Evolutionary conservation across 2,113 vertebrate genomes (phyloP).

Genomic region (Thermophis baileyi): DNA sequence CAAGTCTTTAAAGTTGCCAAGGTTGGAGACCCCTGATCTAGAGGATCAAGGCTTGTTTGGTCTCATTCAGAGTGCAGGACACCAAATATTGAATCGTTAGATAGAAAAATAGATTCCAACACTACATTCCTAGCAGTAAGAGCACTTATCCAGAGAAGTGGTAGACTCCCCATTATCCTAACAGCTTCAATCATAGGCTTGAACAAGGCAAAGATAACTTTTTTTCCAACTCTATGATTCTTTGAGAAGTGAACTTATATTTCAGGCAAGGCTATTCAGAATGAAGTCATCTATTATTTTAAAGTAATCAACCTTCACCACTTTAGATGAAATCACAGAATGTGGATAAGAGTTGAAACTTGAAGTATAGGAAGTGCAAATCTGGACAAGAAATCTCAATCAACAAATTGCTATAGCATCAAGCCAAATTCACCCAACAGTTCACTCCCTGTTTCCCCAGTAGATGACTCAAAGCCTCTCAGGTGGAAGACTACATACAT

Average conservation of each 20-base stretch:
- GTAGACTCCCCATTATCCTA: background rate
- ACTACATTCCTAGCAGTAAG: background rate
- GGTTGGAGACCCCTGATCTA: background rate
- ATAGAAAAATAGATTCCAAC: background rate
- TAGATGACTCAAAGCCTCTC: background rate
- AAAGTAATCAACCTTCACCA: background rate
- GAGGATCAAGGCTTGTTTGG: background rate
- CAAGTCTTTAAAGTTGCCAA: too few species aligned
- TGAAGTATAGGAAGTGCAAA: background rate
- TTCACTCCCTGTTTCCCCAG: background rate
- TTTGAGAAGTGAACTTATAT: background rate
- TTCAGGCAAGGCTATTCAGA: background rate
- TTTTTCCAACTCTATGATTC: background rate
- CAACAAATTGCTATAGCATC: background rate
- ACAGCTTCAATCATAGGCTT: background rate
- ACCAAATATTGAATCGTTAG: background rate
- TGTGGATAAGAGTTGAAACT: background rate
- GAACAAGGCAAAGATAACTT: background rate
- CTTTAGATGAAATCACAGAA: background rate
- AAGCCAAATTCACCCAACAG: background rate
- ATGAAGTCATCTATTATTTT: background rate
- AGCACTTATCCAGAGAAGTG: background rate
- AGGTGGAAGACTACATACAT: background rate
- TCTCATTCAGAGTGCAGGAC: background rate
- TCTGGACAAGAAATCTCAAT: background rate